Evolutionary conservation across 2,888 invertebrate genomes (phyloP).

Genomic region (Eugnorisma glareosa): DNA sequence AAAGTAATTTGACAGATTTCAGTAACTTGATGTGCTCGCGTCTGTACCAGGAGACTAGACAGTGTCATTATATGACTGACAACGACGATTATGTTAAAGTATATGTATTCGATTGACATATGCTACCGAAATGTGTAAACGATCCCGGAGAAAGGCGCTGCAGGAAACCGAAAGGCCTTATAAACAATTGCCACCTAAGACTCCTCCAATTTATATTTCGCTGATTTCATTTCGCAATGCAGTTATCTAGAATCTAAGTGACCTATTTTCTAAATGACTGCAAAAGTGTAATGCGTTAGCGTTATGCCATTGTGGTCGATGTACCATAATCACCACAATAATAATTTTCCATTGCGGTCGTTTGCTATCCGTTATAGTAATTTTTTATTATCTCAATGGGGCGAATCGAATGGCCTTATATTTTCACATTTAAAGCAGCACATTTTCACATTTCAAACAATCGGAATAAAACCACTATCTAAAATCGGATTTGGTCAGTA

Average conservation of each 20-base stretch:
- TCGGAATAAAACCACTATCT: not conserved
- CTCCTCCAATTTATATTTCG: not conserved
- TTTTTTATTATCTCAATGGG: conserved; percentile 1
- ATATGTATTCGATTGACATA: not conserved
- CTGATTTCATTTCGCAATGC: not conserved
- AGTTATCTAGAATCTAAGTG: conserved; percentile 18
- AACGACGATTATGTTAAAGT: no score
- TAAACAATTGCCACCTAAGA: not conserved
- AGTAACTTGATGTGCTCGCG: no score
- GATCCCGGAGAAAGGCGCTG: no score
- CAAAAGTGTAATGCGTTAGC: not conserved
- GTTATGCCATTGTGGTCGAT: conserved; percentile 23
- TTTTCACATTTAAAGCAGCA: not conserved
- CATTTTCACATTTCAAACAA: not conserved
- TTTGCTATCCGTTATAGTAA: not conserved
- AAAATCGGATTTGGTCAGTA: conserved; percentile 34
- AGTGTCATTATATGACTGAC: not conserved
- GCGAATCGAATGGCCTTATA: not conserved
- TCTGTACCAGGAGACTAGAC: not conserved
- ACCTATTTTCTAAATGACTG: conserved; percentile 17
- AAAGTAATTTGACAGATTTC: no score
- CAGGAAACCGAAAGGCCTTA: not conserved
- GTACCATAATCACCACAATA: conserved; percentile 17
- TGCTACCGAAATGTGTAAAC: not conserved
- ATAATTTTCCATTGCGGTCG: not conserved